Base-by-base conservation (phyloP, 2,888 invertebrate genomes). In the Drosophila planitibia region DNA sequence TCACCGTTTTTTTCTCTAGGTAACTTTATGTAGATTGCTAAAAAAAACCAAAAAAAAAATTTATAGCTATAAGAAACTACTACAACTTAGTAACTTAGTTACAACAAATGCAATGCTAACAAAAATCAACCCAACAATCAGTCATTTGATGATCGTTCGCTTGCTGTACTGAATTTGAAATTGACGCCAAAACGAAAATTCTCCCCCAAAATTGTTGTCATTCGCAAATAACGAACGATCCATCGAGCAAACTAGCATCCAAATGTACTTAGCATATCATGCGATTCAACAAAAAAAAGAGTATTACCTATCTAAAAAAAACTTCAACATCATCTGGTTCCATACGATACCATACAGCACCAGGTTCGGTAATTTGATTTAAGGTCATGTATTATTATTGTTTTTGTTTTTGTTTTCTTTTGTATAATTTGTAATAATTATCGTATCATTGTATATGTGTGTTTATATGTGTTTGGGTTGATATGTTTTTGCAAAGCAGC, bases 21-120 rank as follows among this genome's bases (percentile, higher is more conserved):
- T 91, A 92, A 93, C 93, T 93, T 93, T 93, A 93, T 93, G 93
- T 93, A 94, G 93, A 92, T 86, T 90, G 91, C 92, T 92, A 90
- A 82, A 74, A 69, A 19, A 30, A 30, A 39, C 5, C 55, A 69
- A 67, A 66, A 35, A 25, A 37, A 14, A 54, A 10, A 25, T 12
- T 64, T 76, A 79, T 81, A 69, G 61, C 66, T 75, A 77, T 82
- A 85, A 83, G 74, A 72, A 72, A 58, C 74, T 77, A 70, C 74
- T 77, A 70, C 63, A 30, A 41, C 4, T 58, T 79, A 83, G 87
- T 85, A 82, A 89, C 87, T 79, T 89, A 88, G 87, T 85, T 81
- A 76, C 87, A 44, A 59, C 28, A 57, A 70, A 81, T 67, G 74
- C 79, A 87, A 88, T 76, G 76, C 76, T 74, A 78, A 63, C 71